A percentile compares a stretch with the other conserved stretches of the same genome.
phyloP scores from a whole-genome alignment of 2,888 invertebrate genomes.

The Timandra comae region DNA sequence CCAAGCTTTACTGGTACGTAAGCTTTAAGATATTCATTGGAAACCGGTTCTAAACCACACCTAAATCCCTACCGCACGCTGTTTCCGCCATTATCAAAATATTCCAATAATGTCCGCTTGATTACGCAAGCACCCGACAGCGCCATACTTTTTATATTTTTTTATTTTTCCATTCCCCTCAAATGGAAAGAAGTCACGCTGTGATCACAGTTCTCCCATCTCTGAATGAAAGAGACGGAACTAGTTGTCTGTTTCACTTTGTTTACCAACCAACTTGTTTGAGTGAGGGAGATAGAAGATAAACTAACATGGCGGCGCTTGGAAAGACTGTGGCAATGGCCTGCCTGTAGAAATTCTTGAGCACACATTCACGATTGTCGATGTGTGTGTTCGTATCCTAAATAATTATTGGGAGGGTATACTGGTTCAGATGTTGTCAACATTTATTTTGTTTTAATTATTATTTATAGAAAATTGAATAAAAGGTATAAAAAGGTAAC shows the following conservation, averaged over 20 bases:
- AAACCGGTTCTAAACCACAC: conserved; percentile 10
- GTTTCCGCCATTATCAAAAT: conserved; percentile 33
- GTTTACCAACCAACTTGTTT: conserved; percentile 22
- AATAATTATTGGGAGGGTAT: conserved; percentile 42
- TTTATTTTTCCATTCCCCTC: conserved; percentile 63
- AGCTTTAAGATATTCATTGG: conserved; percentile 1
- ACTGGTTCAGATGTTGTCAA: conserved; percentile 35
- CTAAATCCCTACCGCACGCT: conserved; percentile 12
- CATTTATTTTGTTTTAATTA: conserved; percentile 24
- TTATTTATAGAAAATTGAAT: too few species aligned
- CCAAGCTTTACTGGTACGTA: conserved; percentile 3
- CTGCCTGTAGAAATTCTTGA: conserved; percentile 49
- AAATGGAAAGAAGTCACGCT: conserved; percentile 57
- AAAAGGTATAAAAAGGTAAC: too few species aligned
- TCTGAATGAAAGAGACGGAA: conserved; percentile 42
- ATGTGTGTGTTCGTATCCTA: conserved; percentile 46
- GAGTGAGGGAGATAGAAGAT: conserved; percentile 43
- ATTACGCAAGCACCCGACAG: conserved; percentile 29
- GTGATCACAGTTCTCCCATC: conserved; percentile 39
- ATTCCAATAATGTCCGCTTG: conserved; percentile 33
- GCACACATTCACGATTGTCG: conserved; percentile 44
- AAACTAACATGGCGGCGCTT: conserved; percentile 65
- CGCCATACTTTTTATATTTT: conserved; percentile 42
- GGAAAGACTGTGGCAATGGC: conserved; percentile 39
- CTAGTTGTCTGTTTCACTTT: conserved; percentile 30